phyloP scores from a whole-genome alignment of 2,113 vertebrate species.

The Dipodomys stephensi region DNA sequence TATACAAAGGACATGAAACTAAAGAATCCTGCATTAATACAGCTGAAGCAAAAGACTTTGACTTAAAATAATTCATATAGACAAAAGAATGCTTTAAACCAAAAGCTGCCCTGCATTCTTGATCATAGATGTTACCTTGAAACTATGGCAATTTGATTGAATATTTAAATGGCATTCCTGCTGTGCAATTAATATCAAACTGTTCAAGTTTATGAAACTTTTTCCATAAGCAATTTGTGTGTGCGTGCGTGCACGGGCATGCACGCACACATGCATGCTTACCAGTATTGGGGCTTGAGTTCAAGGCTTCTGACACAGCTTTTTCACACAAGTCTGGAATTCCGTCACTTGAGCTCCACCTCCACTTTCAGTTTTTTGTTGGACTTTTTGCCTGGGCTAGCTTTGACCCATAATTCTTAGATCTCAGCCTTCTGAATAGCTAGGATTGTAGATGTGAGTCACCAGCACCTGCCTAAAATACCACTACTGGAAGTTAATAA shows the following conservation, averaged over 20 bases:
- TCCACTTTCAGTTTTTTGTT: no score
- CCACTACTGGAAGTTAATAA: background rate
- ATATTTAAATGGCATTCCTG: background rate
- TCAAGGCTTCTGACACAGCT: no score
- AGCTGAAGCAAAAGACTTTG: background rate
- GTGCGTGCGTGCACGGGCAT: no score
- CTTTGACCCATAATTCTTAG: no score
- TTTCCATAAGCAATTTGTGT: background rate
- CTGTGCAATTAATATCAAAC: background rate
- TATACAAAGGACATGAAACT: background rate
- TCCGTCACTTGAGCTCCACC: no score
- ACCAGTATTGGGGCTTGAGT: no score
- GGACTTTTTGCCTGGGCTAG: no score
- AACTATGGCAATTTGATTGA: background rate
- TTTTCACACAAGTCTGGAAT: no score
- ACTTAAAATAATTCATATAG: background rate
- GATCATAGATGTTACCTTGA: background rate
- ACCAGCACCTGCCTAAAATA: background rate
- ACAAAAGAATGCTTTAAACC: background rate
- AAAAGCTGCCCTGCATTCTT: background rate
- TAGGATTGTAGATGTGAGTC: no score
- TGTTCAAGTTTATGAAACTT: background rate
- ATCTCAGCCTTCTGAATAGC: no score
- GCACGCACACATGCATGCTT: no score
- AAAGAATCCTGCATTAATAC: background rate